Conservation (phyloP, 2,797 vertebrate species). For the Myotis myotis region DNA sequence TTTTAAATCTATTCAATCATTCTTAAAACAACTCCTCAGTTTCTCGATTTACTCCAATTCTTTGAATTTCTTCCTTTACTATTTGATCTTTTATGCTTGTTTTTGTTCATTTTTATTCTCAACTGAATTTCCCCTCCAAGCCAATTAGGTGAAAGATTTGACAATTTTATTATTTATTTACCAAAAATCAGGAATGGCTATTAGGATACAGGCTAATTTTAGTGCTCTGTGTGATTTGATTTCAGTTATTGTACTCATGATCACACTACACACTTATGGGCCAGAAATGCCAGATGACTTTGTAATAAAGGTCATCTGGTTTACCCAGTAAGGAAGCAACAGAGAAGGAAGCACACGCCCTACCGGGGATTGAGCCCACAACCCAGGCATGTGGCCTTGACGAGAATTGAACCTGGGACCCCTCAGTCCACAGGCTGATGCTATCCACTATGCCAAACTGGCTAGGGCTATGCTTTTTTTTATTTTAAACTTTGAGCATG, state of each 20-base stretch:
- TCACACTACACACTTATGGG: not conserved
- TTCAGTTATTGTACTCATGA: not conserved
- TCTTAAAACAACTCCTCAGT: not conserved
- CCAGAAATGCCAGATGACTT: not conserved
- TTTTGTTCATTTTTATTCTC: constrained; percentile 6
- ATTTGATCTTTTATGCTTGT: not conserved
- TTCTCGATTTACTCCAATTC: not conserved
- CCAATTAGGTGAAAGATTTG: not conserved
- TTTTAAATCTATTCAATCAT: not conserved
- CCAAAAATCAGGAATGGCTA: not conserved
- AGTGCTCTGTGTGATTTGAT: constrained; percentile 2
- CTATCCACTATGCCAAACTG: too few species aligned
- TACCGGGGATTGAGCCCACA: too few species aligned
- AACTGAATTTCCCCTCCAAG: not conserved
- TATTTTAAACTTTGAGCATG: not conserved
- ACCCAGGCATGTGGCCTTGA: too few species aligned
- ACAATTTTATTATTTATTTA: constrained; percentile 45
- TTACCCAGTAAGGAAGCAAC: not conserved
- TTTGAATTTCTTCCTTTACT: not conserved
- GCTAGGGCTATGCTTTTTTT: not conserved
- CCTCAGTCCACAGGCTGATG: too few species aligned
- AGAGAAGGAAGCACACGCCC: not conserved
- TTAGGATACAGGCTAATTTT: not conserved
- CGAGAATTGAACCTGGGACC: too few species aligned
- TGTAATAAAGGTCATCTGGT: constrained; percentile 3